Base-by-base conservation (phyloP, 64 coral and sea anemone genomes). In the Cladopsammia gracilis region DNA sequence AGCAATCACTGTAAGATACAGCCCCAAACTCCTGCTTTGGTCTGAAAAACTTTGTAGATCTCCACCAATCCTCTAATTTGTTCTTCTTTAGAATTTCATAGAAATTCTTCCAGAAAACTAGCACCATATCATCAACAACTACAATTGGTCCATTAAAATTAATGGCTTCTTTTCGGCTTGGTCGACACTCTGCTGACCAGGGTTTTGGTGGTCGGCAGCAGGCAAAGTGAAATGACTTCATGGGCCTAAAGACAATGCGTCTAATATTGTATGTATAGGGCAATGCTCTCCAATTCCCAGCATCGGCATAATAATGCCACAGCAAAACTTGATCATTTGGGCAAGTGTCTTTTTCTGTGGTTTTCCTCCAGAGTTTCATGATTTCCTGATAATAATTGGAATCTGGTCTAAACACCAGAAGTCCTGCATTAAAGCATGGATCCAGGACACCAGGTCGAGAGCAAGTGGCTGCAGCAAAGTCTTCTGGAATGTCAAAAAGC, bases 361-460 rank as follows among this genome's bases (percentile, higher is more conserved):
- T 95, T 77, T 86, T 88, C 48, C 5, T 58, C 96, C 96, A 98
- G 6, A 82, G 54, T 46, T 89, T 54, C 78, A 95, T 87, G 47
- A 95, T 98, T 62, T 60, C 89, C 23, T 79, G 23, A 75, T 95
- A 70, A 71, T 88, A 70, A 20, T 79, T 65, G 25, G 42, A 3
- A 71, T 62, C 82, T 64, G 96, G 96, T 85, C 89, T 88, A 25
- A 98, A 95, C 14, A 98, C 82, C 5, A 98, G 45, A 23, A 98
- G 45, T 7, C 96, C 96, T 6, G 96, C 96, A 89, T 98, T 98
- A 51, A 98, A 98, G 56, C 96, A 98, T 1, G 93, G 93, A 56
- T 98, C 93, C 24, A 98, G 49, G 1, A 98, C 53, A 0, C 96
- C 96, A 12, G 96, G 96, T 42, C 96, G 47, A 2, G 93, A 74